These are phyloP conservation scores for Arctocebus calabarensis DNA, from an alignment of 2,797 vertebrate genomes.

Conservation along the genomic window DNA sequence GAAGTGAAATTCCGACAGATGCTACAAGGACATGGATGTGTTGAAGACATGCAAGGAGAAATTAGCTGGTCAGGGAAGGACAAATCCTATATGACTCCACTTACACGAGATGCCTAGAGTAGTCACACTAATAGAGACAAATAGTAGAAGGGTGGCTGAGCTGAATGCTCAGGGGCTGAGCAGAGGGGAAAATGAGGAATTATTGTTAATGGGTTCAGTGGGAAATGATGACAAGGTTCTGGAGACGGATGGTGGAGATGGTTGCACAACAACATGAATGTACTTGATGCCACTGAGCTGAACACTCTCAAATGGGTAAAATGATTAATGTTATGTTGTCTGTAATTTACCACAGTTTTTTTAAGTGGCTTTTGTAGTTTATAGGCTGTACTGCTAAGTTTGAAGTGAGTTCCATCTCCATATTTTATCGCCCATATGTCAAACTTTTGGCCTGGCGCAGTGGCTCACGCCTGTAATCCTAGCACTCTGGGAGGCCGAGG, in stretches of 20 bases:
- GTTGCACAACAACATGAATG: background rate
- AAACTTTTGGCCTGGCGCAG: background rate
- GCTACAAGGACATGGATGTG: background rate
- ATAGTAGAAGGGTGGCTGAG: background rate
- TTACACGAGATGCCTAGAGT: background rate
- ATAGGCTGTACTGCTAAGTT: background rate
- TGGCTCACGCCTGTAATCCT: too few relatives aligned
- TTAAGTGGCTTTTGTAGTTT: background rate
- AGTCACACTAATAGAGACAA: background rate
- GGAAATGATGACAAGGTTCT: background rate
- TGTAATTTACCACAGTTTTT: background rate
- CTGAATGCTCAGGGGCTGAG: background rate
- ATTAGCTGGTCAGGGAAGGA: background rate
- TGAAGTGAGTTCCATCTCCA: background rate
- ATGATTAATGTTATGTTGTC: background rate
- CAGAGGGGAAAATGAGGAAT: background rate
- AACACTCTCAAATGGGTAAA: background rate
- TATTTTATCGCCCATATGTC: background rate
- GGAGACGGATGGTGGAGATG: background rate
- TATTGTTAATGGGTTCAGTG: background rate
- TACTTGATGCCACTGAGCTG: background rate
- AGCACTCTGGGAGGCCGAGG: too few relatives aligned
- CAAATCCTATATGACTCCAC: background rate
- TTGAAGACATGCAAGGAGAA: background rate
- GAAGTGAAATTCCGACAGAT: background rate